These are phyloP conservation scores for Dromas ardeola DNA, from an alignment of 2,113 vertebrate species.

Conservation along the genomic window DNA sequence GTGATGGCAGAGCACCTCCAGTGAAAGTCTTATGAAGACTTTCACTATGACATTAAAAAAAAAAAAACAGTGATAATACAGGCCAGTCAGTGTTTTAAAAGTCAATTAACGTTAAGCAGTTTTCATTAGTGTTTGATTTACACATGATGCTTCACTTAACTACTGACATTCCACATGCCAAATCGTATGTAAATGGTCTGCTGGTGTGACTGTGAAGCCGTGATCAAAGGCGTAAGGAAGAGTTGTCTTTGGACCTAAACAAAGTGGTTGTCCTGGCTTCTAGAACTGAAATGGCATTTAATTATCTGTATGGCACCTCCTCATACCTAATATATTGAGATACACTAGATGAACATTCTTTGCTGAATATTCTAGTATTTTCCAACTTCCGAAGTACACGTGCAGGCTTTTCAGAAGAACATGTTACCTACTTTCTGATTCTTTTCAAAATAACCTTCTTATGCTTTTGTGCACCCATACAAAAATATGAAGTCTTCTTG, in stretches of 20 bases:
- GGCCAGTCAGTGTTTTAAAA: neutral
- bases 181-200: neutral
- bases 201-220: neutral
- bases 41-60: neutral
- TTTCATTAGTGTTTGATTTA: neutral
- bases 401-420: neutral
- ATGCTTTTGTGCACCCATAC: neutral
- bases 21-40: neutral
- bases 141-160: neutral
- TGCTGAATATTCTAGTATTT: neutral
- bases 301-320: neutral
- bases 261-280: neutral
- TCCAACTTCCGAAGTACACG: neutral
- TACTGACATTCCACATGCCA: neutral
- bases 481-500: neutral
- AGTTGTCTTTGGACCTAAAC: neutral
- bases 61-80: neutral
- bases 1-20: neutral
- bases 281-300: neutral
- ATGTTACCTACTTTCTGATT: neutral
- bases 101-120: neutral
- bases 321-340: neutral
- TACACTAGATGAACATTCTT: neutral
- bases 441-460: neutral
- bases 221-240: neutral